Conservation (phyloP, 2,797 vertebrate species). For the Spondyliosoma cantharus region DNA sequence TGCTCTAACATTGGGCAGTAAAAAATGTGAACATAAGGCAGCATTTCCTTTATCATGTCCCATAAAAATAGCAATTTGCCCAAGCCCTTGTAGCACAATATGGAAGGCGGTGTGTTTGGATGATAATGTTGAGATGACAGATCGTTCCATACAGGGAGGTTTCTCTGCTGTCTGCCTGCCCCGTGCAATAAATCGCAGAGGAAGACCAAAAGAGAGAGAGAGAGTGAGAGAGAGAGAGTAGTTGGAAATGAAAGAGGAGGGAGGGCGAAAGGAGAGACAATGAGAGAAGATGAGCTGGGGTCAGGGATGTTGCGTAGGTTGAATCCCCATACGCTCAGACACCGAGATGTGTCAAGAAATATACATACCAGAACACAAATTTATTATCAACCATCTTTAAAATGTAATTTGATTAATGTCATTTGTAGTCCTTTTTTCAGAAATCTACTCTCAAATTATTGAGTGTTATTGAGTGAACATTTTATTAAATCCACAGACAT, state of each 20-base stretch:
- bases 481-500: conserved; percentile 16
- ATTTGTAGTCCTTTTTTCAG: background rate
- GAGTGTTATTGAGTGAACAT: conserved; percentile 15
- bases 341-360: conserved; percentile 4
- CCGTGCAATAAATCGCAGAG: conserved; percentile 90
- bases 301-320: conserved; percentile 54
- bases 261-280: conserved; percentile 35
- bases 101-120: conserved; percentile 94
- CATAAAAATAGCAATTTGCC: conserved; percentile 99
- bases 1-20: conserved; percentile 86
- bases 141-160: conserved; percentile 92
- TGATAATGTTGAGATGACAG: conserved; percentile 98
- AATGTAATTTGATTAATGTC: background rate
- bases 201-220: conserved; percentile 67
- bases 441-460: conserved; percentile 3
- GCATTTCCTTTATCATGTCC: conserved; percentile 97
- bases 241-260: conserved; percentile 67
- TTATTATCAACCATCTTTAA: background rate
- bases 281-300: conserved; percentile 59
- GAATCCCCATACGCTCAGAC: conserved; percentile 22
- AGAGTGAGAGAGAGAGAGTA: conserved; percentile 31
- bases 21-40: conserved; percentile 96
- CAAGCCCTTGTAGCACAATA: conserved; percentile 94
- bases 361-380: conserved; percentile 6
- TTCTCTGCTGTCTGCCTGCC: conserved; percentile 89